Evolutionary conservation across 37 sponge, comb jelly and placozoan species (phyloP), one percentile per base, ranked within the genome.

Genomic region (Spongia lamella): DNA sequence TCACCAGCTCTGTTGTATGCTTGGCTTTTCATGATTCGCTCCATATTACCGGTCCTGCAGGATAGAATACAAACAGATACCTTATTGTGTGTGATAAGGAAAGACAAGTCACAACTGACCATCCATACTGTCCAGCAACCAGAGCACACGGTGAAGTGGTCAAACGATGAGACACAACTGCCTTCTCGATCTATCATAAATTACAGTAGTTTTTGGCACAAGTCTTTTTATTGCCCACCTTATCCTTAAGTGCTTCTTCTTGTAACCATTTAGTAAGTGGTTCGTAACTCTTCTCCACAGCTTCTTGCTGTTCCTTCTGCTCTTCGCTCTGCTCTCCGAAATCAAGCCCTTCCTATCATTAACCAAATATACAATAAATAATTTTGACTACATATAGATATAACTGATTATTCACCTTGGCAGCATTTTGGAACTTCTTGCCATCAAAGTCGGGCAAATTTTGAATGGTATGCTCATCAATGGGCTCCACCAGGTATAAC

Each of bases 11-110:
- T 84, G 49, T 91, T 83, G 43, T 97, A 97, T 20, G 98, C 98
- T 78, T 97, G 98, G 29, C 92, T 86, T 51, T 77, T 71, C 90
- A 94, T 94, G 77, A 97, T 91, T 26, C 98, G 65, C 62, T 97
- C 98, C 98, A 97, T 97, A 75, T 97, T 97, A 15, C 92, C 98
- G 70, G 95, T 90, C 91, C 91, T 90, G 71, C 17, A 31, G 26
- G 21, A 36, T 9, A 68, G 1, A 11, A n/a, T n/a, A n/a, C n/a
- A n/a, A n/a, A 60, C 24, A 72, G 15, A 22, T 60, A 35, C 11
- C 21, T 60, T 19, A n/a, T 19, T 17, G 13, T 29, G 24, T 29
- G 24, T 60, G 20, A 11, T n/a, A 22, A 60, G 21, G 13, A 11
- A 26, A 22, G 11, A 60, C 62, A 11, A 15, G 27, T 11, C 67